Evolutionary conservation across 1,140 invertebrate genomes (phyloP), one percentile per base, ranked within the genome.

Genomic region (Cotesia vestalis): DNA sequence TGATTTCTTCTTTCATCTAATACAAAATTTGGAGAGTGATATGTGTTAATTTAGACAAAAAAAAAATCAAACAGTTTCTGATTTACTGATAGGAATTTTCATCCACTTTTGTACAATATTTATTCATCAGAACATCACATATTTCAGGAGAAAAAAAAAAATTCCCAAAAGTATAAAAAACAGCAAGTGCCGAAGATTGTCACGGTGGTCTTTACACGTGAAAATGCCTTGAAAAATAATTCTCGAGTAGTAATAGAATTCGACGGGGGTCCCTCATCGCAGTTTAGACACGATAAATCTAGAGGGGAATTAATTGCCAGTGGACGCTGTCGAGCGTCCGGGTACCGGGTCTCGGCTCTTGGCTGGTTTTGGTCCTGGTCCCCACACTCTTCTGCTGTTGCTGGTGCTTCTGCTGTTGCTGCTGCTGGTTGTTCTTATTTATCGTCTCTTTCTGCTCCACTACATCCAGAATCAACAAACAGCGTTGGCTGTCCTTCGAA

Each of bases 251-350:
- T 83, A 80, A 80, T 76, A 80, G 74, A 70, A 80, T 77, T 75
- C 75, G 12, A 64, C 20, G 20, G 27, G 40, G 59, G 20, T 68
- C 35, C 20, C 69, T 77, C 76, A 80, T 80, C 78, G 73, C 53
- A 69, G 64, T 82, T 82, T 46, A 79, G 79, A 83, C 81, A 83
- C 83, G 81, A 85, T 85, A 85, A 84, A 85, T 85, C 82, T 83
- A 78, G 72, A 79, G 75, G 77, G 79, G 83, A 85, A 85, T 85
- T 85, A 85, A 85, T 84, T 85, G 83, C 83, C 83, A 71, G 80
- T 80, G 53, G 80, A 74, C 77, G 59, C 78, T 81, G 78, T 81
- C 80, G 73, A 68, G 77, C 40, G 40, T 46, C 40, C 40, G 40
- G 40, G 40, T 27, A 27, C 27, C 27, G 27, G 27, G 27, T 27